Evolutionary conservation across 2,888 invertebrate genomes (phyloP), one percentile per base, ranked within the genome.

Genomic region (Neoaliturus tenellus): DNA sequence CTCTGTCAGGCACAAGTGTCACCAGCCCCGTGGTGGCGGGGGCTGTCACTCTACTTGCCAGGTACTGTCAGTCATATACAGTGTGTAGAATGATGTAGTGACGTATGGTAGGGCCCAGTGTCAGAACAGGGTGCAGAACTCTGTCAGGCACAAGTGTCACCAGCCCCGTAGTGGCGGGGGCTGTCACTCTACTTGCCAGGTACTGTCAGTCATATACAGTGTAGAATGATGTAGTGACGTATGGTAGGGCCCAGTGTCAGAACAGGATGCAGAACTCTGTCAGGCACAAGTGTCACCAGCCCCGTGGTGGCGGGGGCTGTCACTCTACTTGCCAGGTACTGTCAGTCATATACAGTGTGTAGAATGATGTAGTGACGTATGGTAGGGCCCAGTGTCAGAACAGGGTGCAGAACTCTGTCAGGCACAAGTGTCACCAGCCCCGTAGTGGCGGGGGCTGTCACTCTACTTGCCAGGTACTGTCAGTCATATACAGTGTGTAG

Each of bases 391-490:
- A 97, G 97, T 89, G 94, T 98, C 2, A 95, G 94, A 88, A 95
- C 95, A 33, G 97, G 98, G 0, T 99, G 98, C 90, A 93, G 98
- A 69, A 96, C 97, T 0, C 92, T 99, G 1, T 98, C 98, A 51
- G 98, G 99, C 0, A 99, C 99, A 0, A 98, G 98, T 88, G 99
- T 99, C 4, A 98, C 99, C 0, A 98, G 98, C 0, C 99, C 99
- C 0, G 98, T 99, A 10, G 98, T 99, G 0, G 98, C 98, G 12
- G 99, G 98, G 25, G 98, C 98, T 3, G 96, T 99, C 17, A 96
- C 98, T 3, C 91, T 99, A 75, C 91, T 99, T 78, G 95, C 96
- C 0, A 97, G 90, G 90, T 89, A 83, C 12, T 6, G 51, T 20
- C 23, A 23, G 2, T 51, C n/a, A n/a, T n/a, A n/a, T n/a, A n/a